Evolutionary conservation across 2,113 vertebrate genomes (phyloP).

Genomic region (Balaeniceps rex): DNA sequence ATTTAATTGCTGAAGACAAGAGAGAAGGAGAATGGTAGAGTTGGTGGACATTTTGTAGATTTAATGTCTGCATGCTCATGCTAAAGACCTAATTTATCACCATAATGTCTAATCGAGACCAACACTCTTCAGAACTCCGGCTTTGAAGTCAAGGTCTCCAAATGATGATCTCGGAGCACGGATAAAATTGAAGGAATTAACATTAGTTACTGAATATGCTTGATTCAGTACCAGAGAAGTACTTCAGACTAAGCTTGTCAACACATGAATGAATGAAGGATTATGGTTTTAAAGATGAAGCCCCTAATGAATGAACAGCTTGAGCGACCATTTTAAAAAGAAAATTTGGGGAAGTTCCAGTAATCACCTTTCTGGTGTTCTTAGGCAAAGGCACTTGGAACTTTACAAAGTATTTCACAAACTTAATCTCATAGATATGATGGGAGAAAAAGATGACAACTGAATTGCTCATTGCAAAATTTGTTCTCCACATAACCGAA

Average conservation of each 20-base stretch:
- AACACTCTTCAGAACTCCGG: neutral
- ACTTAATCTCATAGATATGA: neutral
- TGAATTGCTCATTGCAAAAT: neutral
- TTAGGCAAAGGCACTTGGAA: neutral
- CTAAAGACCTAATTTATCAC: neutral
- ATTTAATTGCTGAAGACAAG: neutral
- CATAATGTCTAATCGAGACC: neutral
- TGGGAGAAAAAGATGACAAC: neutral
- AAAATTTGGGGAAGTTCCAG: neutral
- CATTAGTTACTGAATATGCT: neutral
- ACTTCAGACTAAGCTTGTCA: neutral
- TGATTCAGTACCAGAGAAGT: neutral
- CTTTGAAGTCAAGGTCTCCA: neutral
- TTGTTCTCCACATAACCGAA: neutral
- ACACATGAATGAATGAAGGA: neutral
- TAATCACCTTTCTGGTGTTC: neutral
- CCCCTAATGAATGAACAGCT: neutral
- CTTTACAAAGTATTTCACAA: neutral
- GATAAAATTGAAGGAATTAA: neutral
- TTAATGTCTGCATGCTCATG: neutral
- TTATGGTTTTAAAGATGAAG: neutral
- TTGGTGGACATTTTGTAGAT: neutral
- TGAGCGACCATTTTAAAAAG: neutral
- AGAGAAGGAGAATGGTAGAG: neutral
- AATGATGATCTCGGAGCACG: neutral